A percentile compares a stretch with the other conserved stretches of the same genome.
Conservation (phyloP, 2,888 invertebrate species). For the Myopa tessellatipennis region DNA sequence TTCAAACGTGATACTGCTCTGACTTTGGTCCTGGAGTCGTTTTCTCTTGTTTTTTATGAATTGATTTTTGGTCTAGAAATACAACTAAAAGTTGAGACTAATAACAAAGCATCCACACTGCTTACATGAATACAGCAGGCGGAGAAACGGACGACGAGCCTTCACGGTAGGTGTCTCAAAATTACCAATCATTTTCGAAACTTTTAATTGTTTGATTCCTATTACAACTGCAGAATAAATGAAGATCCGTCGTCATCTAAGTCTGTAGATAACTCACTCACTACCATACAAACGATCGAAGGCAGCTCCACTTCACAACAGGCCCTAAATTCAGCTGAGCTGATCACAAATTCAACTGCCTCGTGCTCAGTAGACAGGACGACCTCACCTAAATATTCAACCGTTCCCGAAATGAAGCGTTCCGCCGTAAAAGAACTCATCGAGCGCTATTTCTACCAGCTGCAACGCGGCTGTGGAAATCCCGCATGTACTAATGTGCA, state of each 20-base stretch:
- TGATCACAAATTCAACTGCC: not conserved
- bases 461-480: constrained; percentile 93
- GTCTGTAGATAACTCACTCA: constrained; percentile 30
- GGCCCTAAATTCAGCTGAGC: not conserved
- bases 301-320: constrained; percentile 43
- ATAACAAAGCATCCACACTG: constrained; percentile 39
- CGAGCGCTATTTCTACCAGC: constrained; percentile 92
- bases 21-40: constrained; percentile 2
- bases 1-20: constrained; percentile 26
- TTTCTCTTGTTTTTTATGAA: not conserved
- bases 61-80: not conserved
- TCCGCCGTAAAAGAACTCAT: constrained; percentile 86
- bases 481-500: constrained; percentile 85
- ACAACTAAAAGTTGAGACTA: constrained; percentile 4
- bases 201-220: not conserved
- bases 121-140: constrained; percentile 43
- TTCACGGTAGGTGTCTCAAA: constrained; percentile 67
- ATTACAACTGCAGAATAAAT: constrained; percentile 40
- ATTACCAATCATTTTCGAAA: constrained; percentile 16
- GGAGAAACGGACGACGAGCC: constrained; percentile 67
- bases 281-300: constrained; percentile 23
- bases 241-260: constrained; percentile 50
- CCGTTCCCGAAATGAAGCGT: constrained; percentile 74
- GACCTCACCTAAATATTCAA: not conserved
- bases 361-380: constrained; percentile 41